Evolutionary conservation across 2,113 vertebrate species (phyloP), one percentile per base, ranked within the genome.

Genomic region (Sinocyclocheilus rhinocerous): DNA sequence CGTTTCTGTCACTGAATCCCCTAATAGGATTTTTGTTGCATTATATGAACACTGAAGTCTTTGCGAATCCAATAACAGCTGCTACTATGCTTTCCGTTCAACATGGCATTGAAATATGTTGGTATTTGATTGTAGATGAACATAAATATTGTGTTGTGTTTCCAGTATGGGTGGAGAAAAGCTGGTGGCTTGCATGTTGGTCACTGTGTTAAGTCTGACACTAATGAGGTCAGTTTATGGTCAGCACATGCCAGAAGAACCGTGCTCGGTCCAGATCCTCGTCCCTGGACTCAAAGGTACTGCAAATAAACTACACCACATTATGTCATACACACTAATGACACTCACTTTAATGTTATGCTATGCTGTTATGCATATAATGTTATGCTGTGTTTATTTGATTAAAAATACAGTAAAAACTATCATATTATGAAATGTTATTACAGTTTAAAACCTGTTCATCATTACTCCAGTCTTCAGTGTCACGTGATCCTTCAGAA

Each of bases 201-300:
- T 96, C 90, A 93, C 93, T 91, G 91, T 96, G 91, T 91, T 95
- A 93, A 94, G 94, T 93, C 94, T 97, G 92, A 92, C 92, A 42
- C 91, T 96, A 89, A 91, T 93, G 63, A 92, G 91, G 70, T 93
- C 94, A 87, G 95, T 92, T 61, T 77, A 91, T 89, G 92, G 96
- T 92, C 97, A 99, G 92, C 96, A 95, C 61, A 92, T 96, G 50
- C 86, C 94, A 82, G 98, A 99, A 1, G 98, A 99, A 4, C 92
- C 97, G 88, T 99, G 98, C 92, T 97, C 97, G 9, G 94, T 99
- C 92, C 98, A 99, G 90, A 97, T 99, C 89, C 96, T 99, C 22
- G 96, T 99, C 86, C 98, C 98, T 0, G 98, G 98, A 92, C 97
- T 99, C 88, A 99, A 99, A 98, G 98, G 97, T 96, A 97, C 22